These are phyloP conservation scores for Tyto alba DNA, from an alignment of 2,113 vertebrate species.

Conservation along the genomic window DNA sequence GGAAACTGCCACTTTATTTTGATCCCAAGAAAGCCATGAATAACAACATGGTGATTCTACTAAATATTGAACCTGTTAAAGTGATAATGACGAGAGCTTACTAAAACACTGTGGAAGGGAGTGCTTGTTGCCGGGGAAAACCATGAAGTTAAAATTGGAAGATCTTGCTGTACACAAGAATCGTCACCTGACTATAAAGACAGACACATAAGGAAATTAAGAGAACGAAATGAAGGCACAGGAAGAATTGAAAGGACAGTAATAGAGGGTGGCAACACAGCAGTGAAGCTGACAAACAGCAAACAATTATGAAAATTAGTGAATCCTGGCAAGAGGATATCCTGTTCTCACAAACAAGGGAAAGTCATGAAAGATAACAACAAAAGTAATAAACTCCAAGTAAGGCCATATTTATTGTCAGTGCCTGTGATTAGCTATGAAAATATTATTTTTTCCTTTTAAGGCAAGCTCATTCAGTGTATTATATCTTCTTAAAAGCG, in stretches of 20 bases:
- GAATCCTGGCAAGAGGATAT: neutral
- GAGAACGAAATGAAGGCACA: neutral
- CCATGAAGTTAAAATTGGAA: neutral
- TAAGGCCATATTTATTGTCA: constrained; percentile 37
- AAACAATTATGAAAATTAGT: neutral
- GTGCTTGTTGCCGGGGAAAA: constrained; percentile 11
- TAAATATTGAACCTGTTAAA: neutral
- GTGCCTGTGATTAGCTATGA: constrained; percentile 19
- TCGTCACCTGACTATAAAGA: neutral
- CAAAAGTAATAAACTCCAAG: constrained; percentile 1
- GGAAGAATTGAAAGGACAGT: constrained; percentile 4
- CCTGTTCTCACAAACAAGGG: neutral
- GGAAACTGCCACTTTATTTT: constrained; percentile 27
- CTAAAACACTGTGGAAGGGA: constrained; percentile 27
- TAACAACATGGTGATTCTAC: neutral
- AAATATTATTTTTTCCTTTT: neutral
- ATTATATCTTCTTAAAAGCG: neutral
- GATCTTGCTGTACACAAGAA: neutral
- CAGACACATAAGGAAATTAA: neutral
- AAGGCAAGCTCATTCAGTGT: constrained; percentile 36
- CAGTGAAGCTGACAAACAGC: neutral
- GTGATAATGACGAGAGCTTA: constrained; percentile 8
- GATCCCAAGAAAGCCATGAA: neutral
- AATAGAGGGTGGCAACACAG: neutral
- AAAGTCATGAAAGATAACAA: neutral